These are phyloP conservation scores for Dicyrtoma fusca DNA, from an alignment of 2,888 invertebrate species.

Conservation along the genomic window DNA sequence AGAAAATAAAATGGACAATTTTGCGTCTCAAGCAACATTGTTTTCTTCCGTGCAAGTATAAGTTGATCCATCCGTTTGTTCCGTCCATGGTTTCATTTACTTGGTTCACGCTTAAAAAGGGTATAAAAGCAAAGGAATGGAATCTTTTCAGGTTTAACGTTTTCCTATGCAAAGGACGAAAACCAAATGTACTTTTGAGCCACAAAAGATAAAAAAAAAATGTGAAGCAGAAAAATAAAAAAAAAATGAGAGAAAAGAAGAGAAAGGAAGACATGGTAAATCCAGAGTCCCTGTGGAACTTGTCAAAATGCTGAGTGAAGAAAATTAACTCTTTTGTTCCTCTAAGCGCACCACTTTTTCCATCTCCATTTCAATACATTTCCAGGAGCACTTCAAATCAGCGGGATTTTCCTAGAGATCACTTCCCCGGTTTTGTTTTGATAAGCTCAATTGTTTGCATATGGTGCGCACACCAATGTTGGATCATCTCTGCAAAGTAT, in stretches of 20 bases:
- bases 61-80: too few relatives aligned
- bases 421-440: too few relatives aligned
- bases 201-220: too few relatives aligned
- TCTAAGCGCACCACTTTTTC: slow-evolving; percentile 2
- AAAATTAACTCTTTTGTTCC: slow-evolving; percentile 23
- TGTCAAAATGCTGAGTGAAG: slow-evolving; percentile 13
- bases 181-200: too few relatives aligned
- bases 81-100: too few relatives aligned
- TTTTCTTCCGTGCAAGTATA: too few relatives aligned
- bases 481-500: too few relatives aligned
- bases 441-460: too few relatives aligned
- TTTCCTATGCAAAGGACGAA: too few relatives aligned
- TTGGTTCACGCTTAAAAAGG: neutral
- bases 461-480: too few relatives aligned
- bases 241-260: neutral
- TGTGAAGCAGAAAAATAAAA: neutral
- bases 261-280: neutral
- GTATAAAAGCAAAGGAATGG: neutral
- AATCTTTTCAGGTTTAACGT: neutral
- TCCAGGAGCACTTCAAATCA: neutral
- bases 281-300: slow-evolving; percentile 14
- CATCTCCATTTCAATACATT: neutral
- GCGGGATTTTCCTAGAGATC: neutral
- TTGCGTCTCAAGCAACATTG: too few relatives aligned
- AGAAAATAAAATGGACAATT: too few relatives aligned